These are phyloP conservation scores for Coreoperca whiteheadi DNA, from an alignment of 2,113 vertebrate species.

Conservation along the genomic window DNA sequence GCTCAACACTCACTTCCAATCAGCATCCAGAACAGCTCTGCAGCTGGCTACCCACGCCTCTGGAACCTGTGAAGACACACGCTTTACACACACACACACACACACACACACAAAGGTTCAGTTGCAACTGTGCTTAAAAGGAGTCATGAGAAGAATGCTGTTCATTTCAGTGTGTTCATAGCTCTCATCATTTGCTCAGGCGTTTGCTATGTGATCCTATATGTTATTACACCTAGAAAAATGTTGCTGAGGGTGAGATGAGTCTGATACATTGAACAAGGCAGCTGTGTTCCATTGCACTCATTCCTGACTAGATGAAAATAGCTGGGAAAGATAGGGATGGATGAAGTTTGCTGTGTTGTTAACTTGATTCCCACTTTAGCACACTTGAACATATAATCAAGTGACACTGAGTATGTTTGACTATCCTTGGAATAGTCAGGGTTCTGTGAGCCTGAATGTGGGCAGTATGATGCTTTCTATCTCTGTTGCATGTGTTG, in stretches of 20 bases:
- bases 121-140: slow-evolving; percentile 47
- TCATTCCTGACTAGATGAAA: slow-evolving; percentile 45
- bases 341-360: slow-evolving; percentile 22
- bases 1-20: slow-evolving; percentile 81
- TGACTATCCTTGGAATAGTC: not conserved
- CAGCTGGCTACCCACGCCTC: slow-evolving; percentile 73
- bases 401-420: not conserved
- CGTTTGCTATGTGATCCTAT: slow-evolving; percentile 64
- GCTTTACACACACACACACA: slow-evolving; percentile 14
- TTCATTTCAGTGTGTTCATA: slow-evolving; percentile 40
- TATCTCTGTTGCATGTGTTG: slow-evolving; percentile 23
- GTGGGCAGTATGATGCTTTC: not conserved
- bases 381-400: slow-evolving; percentile 9
- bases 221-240: slow-evolving; percentile 63
- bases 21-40: slow-evolving; percentile 72
- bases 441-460: not conserved
- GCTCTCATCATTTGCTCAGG: slow-evolving; percentile 45
- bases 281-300: slow-evolving; percentile 62
- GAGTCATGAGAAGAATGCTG: slow-evolving; percentile 64
- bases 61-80: slow-evolving; percentile 56
- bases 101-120: slow-evolving; percentile 44
- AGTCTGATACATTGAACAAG: slow-evolving; percentile 47
- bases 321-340: slow-evolving; percentile 39
- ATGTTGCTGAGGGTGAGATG: slow-evolving; percentile 59
- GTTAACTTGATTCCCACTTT: slow-evolving; percentile 34